Conservation (phyloP, 2,113 vertebrate genomes). For the Mastomys coucha region DNA sequence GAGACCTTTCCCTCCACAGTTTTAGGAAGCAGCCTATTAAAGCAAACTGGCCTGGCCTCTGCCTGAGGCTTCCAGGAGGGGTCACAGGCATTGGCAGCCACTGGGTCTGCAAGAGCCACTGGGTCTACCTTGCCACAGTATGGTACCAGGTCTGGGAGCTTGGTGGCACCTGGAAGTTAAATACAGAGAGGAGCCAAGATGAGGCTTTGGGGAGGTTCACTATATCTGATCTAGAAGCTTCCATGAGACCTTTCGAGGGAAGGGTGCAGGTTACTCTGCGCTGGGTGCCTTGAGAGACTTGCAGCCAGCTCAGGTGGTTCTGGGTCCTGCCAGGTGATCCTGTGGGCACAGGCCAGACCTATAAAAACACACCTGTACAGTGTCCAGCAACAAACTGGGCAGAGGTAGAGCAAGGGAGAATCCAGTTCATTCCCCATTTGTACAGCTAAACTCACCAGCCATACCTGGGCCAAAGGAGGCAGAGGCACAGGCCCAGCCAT, state of each 20-base stretch:
- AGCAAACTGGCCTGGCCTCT: background rate
- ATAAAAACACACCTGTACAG: no score
- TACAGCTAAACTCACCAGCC: background rate
- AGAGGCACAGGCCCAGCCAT: background rate
- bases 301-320: background rate
- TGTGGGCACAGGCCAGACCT: background rate
- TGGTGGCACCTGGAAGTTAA: rapidly evolving
- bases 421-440: rapidly evolving
- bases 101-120: no score
- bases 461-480: no score
- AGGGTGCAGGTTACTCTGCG: background rate
- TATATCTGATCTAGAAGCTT: background rate
- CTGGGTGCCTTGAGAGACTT: rapidly evolving
- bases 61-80: background rate
- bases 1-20: no score
- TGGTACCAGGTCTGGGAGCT: background rate
- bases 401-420: background rate
- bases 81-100: rapidly evolving
- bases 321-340: background rate
- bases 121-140: no score
- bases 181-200: rapidly evolving
- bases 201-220: rapidly evolving
- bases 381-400: background rate
- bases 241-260: rapidly evolving
- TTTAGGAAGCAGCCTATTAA: background rate